A percentile compares a stretch with the other conserved stretches of the same genome.
These are phyloP conservation scores for Phylloscopus trochiloides DNA, from an alignment of 2,113 vertebrate genomes.

Conservation along the genomic window DNA sequence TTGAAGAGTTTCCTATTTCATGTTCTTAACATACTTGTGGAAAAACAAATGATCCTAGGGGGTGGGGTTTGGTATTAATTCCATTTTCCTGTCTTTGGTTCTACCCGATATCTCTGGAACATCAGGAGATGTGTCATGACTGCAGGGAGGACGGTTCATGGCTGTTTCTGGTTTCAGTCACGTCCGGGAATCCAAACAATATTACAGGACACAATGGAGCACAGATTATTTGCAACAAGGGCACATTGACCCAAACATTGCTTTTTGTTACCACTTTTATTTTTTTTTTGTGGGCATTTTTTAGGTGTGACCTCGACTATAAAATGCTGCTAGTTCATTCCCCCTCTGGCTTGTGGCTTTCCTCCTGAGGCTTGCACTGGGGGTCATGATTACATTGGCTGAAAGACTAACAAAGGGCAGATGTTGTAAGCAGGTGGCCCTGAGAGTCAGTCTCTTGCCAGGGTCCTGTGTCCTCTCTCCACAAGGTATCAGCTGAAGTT, in stretches of 20 bases:
- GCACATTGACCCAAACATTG: background rate
- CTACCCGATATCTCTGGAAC: background rate
- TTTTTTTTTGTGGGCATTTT: background rate
- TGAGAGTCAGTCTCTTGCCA: background rate
- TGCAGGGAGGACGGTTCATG: background rate
- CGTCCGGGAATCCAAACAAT: background rate
- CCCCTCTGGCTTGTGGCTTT: background rate
- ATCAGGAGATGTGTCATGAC: constrained; percentile 4
- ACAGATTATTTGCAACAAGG: background rate
- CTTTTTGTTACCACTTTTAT: background rate
- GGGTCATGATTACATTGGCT: background rate
- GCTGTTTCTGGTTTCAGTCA: constrained; percentile 3
- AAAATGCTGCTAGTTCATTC: background rate
- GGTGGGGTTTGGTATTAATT: background rate
- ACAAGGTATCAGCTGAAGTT: background rate
- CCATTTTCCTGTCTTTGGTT: background rate
- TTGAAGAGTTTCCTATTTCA: background rate
- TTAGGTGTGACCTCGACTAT: background rate
- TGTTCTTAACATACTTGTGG: background rate
- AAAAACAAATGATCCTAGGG: background rate
- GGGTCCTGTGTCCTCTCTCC: background rate
- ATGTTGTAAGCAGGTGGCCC: background rate
- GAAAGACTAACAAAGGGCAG: background rate
- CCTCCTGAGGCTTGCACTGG: background rate
- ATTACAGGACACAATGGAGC: background rate